phyloP scores from a whole-genome alignment of 2,797 vertebrate species.

The Platalea minor region DNA sequence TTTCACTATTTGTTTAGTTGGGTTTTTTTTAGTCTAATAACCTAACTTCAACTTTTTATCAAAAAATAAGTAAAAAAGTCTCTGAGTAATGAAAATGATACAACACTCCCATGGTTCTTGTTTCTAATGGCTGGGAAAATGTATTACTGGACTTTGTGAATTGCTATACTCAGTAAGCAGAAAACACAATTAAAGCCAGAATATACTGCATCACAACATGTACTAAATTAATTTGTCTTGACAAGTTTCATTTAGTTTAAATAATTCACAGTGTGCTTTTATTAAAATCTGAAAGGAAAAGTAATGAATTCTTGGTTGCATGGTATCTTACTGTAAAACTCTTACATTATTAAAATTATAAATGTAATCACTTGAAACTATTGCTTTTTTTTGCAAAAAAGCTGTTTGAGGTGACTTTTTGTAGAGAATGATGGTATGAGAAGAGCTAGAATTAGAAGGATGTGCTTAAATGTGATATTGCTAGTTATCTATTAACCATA shows the following conservation, averaged over 20 bases:
- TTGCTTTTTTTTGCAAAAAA: not conserved
- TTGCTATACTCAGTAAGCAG: not conserved
- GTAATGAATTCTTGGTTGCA: conserved; percentile 30
- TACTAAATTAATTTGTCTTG: conserved; percentile 53
- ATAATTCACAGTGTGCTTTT: conserved; percentile 61
- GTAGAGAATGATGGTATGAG: not conserved
- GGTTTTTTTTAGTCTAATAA: not conserved
- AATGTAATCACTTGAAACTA: conserved; percentile 60
- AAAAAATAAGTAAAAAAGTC: not conserved
- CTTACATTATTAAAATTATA: conserved; percentile 62
- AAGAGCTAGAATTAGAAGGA: not conserved
- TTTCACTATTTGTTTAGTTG: not conserved
- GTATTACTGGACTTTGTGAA: not conserved
- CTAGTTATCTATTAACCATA: not conserved
- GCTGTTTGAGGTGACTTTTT: not conserved
- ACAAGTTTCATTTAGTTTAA: conserved; percentile 41
- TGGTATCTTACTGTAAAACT: conserved; percentile 21
- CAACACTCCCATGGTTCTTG: not conserved
- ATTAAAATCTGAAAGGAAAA: conserved; percentile 51
- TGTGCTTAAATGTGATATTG: not conserved
- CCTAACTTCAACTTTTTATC: not conserved
- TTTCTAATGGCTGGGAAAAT: conserved; percentile 15
- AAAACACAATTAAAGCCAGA: conserved; percentile 33
- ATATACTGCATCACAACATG: conserved; percentile 22
- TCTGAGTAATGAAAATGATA: not conserved